Evolutionary conservation across 2,113 vertebrate species (phyloP), one percentile per base, ranked within the genome.

Genomic region (Megalops atlanticus): DNA sequence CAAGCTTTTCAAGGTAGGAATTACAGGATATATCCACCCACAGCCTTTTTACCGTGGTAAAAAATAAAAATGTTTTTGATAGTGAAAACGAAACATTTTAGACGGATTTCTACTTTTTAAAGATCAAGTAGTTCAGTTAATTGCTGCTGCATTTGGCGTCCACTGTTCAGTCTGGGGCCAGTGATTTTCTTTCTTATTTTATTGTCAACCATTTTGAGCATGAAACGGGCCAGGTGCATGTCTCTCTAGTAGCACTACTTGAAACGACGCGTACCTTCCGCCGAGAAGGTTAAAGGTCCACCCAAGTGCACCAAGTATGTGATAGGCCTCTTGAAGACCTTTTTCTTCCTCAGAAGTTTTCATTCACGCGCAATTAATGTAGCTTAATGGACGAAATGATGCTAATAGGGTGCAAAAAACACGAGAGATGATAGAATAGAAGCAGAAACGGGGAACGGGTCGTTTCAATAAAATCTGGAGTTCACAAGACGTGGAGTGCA

Each of bases 291-390:
- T 90, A 95, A 94, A 94, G 94, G 93, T 95, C 92, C 86, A 89
- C 88, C 91, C 90, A 90, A 95, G 93, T 92, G 93, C 91, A 93
- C 91, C 92, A 92, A 93, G 92, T 94, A 93, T 94, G 92, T 92
- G 92, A 90, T 91, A 91, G 92, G 91, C 93, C 93, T 93, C 94
- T 95, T 92, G 88, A 95, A 91, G 90, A 92, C 88, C 91, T 85
- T 92, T 92, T 94, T 95, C 94, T 94, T 92, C 90, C 84, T 78
- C 84, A 89, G 88, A 92, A 92, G 93, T 92, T 94, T 92, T 91
- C 91, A 93, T 95, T 95, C 93, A 94, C 82, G 86, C 88, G 92
- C 92, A 94, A 95, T 94, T 95, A 95, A 94, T 95, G 92, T 91
- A 87, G 89, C 91, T 94, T 91, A 92, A 92, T 94, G 91, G 91